A percentile compares a stretch with the other conserved stretches of the same genome.
Conservation (phyloP, 2,888 invertebrate genomes). For the Thelaira solivaga region DNA sequence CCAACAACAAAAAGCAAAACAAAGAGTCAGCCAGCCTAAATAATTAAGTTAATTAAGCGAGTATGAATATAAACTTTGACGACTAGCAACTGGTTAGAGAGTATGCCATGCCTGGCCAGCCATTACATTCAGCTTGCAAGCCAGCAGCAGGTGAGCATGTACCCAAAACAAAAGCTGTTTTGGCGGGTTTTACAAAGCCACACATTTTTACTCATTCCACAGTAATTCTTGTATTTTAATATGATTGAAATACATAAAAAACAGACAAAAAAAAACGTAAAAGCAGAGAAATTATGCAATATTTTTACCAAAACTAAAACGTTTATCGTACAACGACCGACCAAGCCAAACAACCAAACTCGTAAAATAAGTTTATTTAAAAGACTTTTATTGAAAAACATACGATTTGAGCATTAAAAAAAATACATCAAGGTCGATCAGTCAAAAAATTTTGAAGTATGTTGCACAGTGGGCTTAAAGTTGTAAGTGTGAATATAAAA, state of each 20-base stretch:
- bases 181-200: background rate
- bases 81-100: background rate
- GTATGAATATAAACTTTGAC: too few relatives aligned
- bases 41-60: too few relatives aligned
- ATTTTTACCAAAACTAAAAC: conserved; percentile 43
- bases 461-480: conserved; percentile 45
- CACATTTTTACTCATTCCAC: background rate
- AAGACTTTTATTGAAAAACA: conserved; percentile 9
- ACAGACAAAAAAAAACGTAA: background rate
- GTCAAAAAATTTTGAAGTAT: conserved; percentile 41
- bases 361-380: conserved; percentile 8
- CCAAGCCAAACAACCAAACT: background rate
- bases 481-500: conserved; percentile 8
- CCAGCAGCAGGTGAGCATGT: conserved; percentile 41
- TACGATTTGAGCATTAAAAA: conserved; percentile 30
- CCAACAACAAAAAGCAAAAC: background rate
- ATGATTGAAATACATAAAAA: background rate
- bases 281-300: conserved; percentile 56
- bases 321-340: conserved; percentile 61
- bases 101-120: background rate
- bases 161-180: conserved; percentile 56
- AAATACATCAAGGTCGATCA: conserved; percentile 56
- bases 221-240: background rate
- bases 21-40: background rate
- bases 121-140: background rate